A percentile compares a stretch with the other conserved stretches of the same genome.
Evolutionary conservation across 2,888 invertebrate genomes (phyloP).

Genomic region (Limnephilus lunatus): DNA sequence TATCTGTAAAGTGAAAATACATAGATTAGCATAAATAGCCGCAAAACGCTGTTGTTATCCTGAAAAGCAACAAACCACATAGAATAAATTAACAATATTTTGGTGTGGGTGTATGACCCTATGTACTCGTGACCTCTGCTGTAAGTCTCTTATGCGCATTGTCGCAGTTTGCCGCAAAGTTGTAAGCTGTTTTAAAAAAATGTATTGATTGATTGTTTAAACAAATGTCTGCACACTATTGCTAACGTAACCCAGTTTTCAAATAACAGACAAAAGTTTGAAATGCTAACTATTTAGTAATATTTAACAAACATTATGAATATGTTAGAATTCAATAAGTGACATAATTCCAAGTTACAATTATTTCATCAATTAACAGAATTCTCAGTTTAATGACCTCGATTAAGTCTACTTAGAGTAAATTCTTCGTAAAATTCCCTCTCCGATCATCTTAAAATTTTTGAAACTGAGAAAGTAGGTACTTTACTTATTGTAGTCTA

Average conservation of each 20-base stretch:
- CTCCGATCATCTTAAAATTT: not conserved
- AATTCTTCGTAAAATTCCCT: not conserved
- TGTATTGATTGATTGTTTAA: not conserved
- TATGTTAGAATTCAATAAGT: not conserved
- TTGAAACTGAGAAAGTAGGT: not conserved
- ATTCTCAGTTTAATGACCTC: not conserved
- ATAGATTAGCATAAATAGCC: not conserved
- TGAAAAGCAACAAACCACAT: not conserved
- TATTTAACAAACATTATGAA: not conserved
- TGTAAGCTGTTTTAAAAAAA: not conserved
- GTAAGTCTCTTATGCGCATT: not conserved
- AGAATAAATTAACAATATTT: not conserved
- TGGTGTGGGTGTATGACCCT: not conserved
- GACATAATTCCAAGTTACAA: not conserved
- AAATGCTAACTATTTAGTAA: not conserved
- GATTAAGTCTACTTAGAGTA: not conserved
- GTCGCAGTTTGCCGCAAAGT: slow-evolving; percentile 35
- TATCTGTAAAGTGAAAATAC: slow-evolving; percentile 74
- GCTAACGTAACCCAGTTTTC: no score
- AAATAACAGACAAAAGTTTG: not conserved
- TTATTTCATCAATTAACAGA: not conserved
- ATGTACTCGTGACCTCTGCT: slow-evolving; percentile 2
- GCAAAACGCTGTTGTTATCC: not conserved
- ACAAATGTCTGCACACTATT: not conserved
- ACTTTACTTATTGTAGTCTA: not conserved